phyloP scores from a whole-genome alignment of 2,797 vertebrate species.

The Molothrus aeneus region DNA sequence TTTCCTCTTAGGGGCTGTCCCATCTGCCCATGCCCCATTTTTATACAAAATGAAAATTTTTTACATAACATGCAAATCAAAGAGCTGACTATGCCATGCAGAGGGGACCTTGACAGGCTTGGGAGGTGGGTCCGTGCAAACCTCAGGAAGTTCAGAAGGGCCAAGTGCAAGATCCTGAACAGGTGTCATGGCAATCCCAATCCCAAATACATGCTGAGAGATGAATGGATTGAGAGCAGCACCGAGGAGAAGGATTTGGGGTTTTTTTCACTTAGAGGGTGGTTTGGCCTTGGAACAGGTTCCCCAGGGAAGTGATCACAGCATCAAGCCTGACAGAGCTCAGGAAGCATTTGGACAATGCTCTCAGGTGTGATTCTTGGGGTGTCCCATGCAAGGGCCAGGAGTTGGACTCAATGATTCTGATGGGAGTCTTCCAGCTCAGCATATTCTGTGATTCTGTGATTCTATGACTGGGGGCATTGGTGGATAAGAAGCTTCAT shows the following conservation, averaged over 20 bases:
- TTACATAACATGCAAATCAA: not conserved
- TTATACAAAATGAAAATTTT: not conserved
- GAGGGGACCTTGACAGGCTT: not conserved
- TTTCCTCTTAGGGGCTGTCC: fast-evolving
- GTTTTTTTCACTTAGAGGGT: not conserved
- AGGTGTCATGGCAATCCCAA: not conserved
- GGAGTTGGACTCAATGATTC: fast-evolving
- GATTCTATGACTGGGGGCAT: too few relatives aligned
- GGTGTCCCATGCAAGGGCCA: not conserved
- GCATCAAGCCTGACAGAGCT: too few relatives aligned
- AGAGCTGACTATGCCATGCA: not conserved
- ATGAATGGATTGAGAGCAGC: not conserved
- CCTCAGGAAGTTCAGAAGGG: not conserved
- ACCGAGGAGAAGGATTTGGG: not conserved
- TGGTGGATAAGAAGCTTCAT: not conserved
- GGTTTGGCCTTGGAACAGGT: too few relatives aligned
- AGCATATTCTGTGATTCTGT: not conserved
- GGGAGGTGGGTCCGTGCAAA: not conserved
- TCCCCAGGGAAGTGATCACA: not conserved
- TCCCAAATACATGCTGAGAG: not conserved
- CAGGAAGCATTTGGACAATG: not conserved
- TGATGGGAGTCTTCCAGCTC: not conserved
- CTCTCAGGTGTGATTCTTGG: not conserved
- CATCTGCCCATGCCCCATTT: not conserved
- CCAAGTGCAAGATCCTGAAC: fast-evolving